phyloP scores from a whole-genome alignment of 23 tunicate genomes.

The Trididemnum nubilum region DNA sequence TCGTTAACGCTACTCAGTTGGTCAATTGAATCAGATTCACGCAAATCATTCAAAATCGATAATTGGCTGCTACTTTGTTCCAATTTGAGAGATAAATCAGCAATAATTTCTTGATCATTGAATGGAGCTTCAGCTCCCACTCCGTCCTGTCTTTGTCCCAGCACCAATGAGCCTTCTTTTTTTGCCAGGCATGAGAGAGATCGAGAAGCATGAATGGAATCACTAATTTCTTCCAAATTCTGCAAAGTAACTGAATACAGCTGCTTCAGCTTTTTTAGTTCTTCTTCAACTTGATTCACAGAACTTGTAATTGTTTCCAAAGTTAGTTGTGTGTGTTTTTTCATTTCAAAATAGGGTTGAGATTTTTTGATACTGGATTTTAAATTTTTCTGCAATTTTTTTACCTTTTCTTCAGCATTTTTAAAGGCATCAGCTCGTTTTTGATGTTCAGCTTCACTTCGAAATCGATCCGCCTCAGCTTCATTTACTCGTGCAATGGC shows the following conservation, averaged over 20 bases:
- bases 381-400: conserved; percentile 46
- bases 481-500: conserved; percentile 85
- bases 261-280: conserved; percentile 39
- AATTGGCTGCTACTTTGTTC: neutral
- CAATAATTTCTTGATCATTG: conserved; percentile 15
- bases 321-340: conserved; percentile 40
- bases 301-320: conserved; percentile 13
- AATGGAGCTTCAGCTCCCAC: conserved; percentile 69
- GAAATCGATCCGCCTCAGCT: conserved; percentile 59
- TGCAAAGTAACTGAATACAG: conserved; percentile 52
- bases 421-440: conserved; percentile 67
- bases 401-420: conserved; percentile 50
- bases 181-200: neutral
- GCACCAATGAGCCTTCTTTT: neutral
- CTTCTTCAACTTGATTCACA: conserved; percentile 24
- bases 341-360: conserved; percentile 56
- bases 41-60: neutral
- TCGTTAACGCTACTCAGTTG: neutral
- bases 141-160: conserved; percentile 59
- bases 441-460: conserved; percentile 71
- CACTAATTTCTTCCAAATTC: conserved; percentile 58
- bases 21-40: conserved; percentile 10
- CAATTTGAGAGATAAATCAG: neutral
- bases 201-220: conserved; percentile 55
- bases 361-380: conserved; percentile 57